phyloP scores from a whole-genome alignment of 2,113 vertebrate genomes.

The Pleuronectes platessa region DNA sequence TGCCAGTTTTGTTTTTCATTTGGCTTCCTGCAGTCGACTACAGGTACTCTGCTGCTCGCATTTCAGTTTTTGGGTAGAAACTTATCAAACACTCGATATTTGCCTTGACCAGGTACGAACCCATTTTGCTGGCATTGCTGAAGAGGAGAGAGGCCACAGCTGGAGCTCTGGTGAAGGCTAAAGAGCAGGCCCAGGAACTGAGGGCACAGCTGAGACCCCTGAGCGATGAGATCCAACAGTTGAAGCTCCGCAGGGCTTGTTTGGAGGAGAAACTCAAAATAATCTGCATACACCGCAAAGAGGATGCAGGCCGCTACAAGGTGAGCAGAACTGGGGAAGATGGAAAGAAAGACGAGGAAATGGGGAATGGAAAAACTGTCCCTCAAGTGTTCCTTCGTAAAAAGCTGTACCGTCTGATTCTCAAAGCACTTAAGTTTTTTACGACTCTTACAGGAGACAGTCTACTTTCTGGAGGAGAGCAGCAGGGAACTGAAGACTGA shows the following conservation, averaged over 20 bases:
- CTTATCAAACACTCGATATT: not conserved
- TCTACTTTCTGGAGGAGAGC: conserved; percentile 88
- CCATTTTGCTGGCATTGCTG: conserved; percentile 87
- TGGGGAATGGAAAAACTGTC: not conserved
- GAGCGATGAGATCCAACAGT: conserved; percentile 84
- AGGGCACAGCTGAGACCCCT: conserved; percentile 86
- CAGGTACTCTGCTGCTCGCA: too few species aligned
- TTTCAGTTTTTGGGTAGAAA: not conserved
- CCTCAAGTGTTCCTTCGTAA: not conserved
- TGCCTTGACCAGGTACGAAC: conserved; percentile 82
- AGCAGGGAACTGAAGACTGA: conserved; percentile 87
- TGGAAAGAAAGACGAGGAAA: not conserved
- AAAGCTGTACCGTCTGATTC: not conserved
- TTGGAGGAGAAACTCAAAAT: conserved; percentile 90
- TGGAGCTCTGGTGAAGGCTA: conserved; percentile 82
- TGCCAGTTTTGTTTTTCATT: too few species aligned
- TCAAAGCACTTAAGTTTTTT: not conserved
- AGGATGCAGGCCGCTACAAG: conserved; percentile 88
- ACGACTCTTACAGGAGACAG: conserved; percentile 80
- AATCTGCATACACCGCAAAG: conserved; percentile 83
- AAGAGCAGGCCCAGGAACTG: conserved; percentile 86
- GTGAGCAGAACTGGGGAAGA: conserved; percentile 69
- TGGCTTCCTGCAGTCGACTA: too few species aligned
- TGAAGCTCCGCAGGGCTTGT: conserved; percentile 85
- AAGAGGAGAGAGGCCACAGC: conserved; percentile 85